A percentile compares a stretch with the other conserved stretches of the same genome.
Conservation (phyloP, 2,797 vertebrate species). For the Harpagifer antarcticus region DNA sequence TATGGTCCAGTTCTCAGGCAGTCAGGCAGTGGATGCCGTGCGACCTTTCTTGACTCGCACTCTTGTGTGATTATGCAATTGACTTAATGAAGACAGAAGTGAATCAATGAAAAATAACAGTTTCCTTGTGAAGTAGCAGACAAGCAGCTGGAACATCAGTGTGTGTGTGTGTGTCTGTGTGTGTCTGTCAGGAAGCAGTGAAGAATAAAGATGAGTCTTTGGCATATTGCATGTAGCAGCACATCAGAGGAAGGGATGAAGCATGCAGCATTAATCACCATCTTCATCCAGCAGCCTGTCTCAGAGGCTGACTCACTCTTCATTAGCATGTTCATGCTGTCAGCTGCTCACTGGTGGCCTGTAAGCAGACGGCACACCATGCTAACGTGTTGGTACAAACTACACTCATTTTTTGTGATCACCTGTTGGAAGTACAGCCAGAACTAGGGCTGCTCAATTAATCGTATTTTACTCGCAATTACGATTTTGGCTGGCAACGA, state of each 20-base stretch:
- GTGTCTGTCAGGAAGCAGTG: slow-evolving; percentile 34
- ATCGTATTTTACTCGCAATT: too few species aligned
- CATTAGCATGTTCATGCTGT: slow-evolving; percentile 67
- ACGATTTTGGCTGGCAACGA: too few species aligned
- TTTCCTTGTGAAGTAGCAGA: slow-evolving; percentile 25
- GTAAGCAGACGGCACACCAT: slow-evolving; percentile 28
- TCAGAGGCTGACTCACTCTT: slow-evolving; percentile 73
- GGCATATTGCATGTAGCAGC: slow-evolving; percentile 60
- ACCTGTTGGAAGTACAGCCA: slow-evolving; percentile 3
- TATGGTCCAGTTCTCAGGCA: slow-evolving; percentile 8
- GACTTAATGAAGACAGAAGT: slow-evolving; percentile 1
- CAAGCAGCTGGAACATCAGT: slow-evolving; percentile 42
- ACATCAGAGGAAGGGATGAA: slow-evolving; percentile 53
- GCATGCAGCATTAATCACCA: slow-evolving; percentile 69
- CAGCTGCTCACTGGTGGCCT: slow-evolving; percentile 54
- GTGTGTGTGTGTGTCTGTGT: neutral
- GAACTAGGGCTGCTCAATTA: neutral
- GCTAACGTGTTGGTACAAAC: slow-evolving; percentile 23
- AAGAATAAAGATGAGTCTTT: slow-evolving; percentile 42
- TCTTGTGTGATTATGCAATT: neutral
- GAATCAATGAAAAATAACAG: slow-evolving; percentile 21
- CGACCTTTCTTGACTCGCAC: neutral
- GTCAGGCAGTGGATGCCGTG: neutral
- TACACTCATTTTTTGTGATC: slow-evolving; percentile 7
- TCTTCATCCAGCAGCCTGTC: slow-evolving; percentile 68